Evolutionary conservation across 2,888 invertebrate species (phyloP).

Genomic region (Himalopsyche anomala): DNA sequence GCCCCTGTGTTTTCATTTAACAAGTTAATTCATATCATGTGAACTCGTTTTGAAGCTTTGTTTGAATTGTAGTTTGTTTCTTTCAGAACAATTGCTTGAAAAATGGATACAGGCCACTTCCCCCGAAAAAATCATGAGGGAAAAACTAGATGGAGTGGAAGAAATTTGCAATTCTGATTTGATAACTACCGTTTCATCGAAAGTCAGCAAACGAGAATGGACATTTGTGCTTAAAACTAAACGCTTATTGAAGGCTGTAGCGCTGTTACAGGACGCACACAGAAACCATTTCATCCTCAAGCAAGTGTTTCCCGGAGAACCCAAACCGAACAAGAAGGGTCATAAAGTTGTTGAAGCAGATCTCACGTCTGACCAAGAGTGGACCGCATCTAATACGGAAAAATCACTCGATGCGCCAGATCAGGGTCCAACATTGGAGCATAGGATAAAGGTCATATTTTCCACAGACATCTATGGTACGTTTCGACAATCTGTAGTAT

Average conservation of each 20-base stretch:
- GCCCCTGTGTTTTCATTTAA: constrained; percentile 12
- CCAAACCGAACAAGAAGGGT: constrained; percentile 65
- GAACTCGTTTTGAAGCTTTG: neutral
- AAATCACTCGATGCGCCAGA: constrained; percentile 62
- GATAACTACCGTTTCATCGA: constrained; percentile 79
- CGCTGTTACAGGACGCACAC: constrained; percentile 83
- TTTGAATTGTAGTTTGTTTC: neutral
- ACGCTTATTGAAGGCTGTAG: constrained; percentile 78
- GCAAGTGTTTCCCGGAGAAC: constrained; percentile 71
- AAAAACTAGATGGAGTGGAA: constrained; percentile 78
- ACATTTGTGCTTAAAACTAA: constrained; percentile 77
- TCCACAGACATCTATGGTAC: constrained; percentile 85
- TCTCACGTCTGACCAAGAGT: constrained; percentile 76
- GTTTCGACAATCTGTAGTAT: constrained; percentile 86
- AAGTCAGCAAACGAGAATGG: constrained; percentile 80
- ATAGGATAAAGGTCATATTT: constrained; percentile 78
- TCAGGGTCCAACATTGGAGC: constrained; percentile 68
- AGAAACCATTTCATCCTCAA: constrained; percentile 81
- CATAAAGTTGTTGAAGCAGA: constrained; percentile 69
- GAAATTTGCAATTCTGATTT: constrained; percentile 78
- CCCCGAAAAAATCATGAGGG: constrained; percentile 80
- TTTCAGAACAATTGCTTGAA: constrained; percentile 80
- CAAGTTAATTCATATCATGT: neutral
- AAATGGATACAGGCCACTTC: constrained; percentile 80
- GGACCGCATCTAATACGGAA: constrained; percentile 70